A percentile compares a stretch with the other conserved stretches of the same genome.
Conservation (phyloP, 2,797 vertebrate genomes). For the Rhodeus uyekii region DNA sequence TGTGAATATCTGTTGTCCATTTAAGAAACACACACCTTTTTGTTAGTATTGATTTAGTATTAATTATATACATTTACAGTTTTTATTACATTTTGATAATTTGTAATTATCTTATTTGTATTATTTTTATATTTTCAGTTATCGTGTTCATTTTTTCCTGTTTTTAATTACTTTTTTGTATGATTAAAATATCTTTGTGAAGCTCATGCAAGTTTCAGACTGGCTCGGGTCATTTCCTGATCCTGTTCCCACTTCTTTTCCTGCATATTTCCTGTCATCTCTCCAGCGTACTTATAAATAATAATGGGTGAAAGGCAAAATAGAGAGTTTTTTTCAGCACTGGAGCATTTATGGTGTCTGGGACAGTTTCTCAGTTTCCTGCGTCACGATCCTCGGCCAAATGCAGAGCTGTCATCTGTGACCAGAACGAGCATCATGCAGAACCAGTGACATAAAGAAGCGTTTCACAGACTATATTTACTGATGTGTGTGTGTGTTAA, state of each 20-base stretch:
- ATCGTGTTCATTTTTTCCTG: background rate
- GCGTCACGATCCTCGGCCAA: background rate
- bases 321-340: too few relatives aligned
- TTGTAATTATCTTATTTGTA: background rate
- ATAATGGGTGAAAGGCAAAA: background rate
- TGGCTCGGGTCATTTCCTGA: background rate
- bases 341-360: background rate
- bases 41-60: background rate
- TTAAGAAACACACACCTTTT: background rate
- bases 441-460: background rate
- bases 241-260: background rate
- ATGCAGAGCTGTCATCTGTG: background rate
- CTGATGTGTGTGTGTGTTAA: slow-evolving; percentile 35
- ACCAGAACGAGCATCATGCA: background rate
- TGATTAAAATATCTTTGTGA: background rate
- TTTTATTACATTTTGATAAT: background rate
- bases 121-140: background rate
- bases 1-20: background rate
- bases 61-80: background rate
- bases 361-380: background rate
- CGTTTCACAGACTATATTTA: background rate
- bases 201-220: background rate
- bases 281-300: background rate
- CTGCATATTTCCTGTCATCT: background rate
- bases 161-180: background rate